Conservation (phyloP, 37 sponge, comb jelly and placozoan species). For the Mnemiopsis leidyi region DNA sequence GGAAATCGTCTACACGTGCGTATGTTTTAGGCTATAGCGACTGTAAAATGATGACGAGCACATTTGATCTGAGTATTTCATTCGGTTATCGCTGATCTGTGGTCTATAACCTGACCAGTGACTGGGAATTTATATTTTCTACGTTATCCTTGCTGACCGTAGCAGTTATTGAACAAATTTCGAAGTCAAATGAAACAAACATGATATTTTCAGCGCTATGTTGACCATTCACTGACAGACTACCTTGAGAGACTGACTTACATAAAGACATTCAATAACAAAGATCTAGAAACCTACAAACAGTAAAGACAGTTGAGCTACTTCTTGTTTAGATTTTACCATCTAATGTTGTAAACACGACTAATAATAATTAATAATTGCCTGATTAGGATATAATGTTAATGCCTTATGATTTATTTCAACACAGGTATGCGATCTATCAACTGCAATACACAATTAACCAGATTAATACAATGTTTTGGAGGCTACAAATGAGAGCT, state of each 20-base stretch:
- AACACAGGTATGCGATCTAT: not conserved
- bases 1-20: not conserved
- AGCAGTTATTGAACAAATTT: too few relatives aligned
- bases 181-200: too few relatives aligned
- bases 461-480: not conserved
- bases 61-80: not conserved
- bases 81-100: not conserved
- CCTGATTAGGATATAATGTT: too few relatives aligned
- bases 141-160: too few relatives aligned
- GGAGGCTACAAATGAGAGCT: not conserved
- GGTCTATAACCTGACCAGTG: not conserved
- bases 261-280: not conserved
- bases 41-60: not conserved
- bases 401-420: too few relatives aligned
- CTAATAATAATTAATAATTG: too few relatives aligned
- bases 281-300: not conserved
- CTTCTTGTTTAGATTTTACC: too few relatives aligned
- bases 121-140: too few relatives aligned
- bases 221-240: not conserved
- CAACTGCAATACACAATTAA: not conserved
- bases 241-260: not conserved
- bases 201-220: not conserved
- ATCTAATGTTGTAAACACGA: too few relatives aligned
- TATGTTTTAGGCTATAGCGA: not conserved
- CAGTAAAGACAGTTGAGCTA: not conserved